A percentile compares a stretch with the other conserved stretches of the same genome.
These are phyloP conservation scores for Erythrocebus patas DNA, from an alignment of 2,113 vertebrate genomes.

Conservation along the genomic window DNA sequence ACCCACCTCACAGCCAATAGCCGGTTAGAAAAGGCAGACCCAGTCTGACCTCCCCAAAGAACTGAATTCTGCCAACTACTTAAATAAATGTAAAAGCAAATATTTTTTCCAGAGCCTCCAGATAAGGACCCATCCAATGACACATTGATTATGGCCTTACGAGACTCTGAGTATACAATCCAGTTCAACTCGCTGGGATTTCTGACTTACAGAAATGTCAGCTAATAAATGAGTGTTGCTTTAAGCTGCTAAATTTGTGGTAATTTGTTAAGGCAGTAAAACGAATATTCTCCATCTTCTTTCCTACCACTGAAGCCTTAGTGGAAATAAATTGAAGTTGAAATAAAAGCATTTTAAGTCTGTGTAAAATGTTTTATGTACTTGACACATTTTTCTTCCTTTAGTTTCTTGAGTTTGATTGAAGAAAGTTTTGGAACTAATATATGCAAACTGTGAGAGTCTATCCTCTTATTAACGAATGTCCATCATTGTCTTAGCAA, in stretches of 20 bases:
- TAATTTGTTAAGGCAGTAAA: not conserved
- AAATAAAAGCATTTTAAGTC: conserved; percentile 31
- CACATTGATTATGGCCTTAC: not conserved
- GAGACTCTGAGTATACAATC: not conserved
- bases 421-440: conserved; percentile 12
- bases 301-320: not conserved
- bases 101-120: not conserved
- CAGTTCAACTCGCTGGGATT: not conserved
- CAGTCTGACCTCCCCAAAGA: not conserved
- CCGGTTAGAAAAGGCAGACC: not conserved
- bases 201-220: not conserved
- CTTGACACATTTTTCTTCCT: not conserved
- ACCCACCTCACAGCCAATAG: fast-evolving
- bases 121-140: not conserved
- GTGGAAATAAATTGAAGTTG: not conserved
- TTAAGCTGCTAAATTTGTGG: not conserved
- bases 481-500: not conserved
- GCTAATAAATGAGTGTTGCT: not conserved
- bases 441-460: not conserved
- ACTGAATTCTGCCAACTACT: not conserved
- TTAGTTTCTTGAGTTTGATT: not conserved
- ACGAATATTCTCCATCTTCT: not conserved
- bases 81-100: not conserved
- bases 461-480: not conserved
- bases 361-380: conserved; percentile 6